Base-by-base conservation (phyloP, 2,113 vertebrate species). In the Thinocorus orbignyianus region DNA sequence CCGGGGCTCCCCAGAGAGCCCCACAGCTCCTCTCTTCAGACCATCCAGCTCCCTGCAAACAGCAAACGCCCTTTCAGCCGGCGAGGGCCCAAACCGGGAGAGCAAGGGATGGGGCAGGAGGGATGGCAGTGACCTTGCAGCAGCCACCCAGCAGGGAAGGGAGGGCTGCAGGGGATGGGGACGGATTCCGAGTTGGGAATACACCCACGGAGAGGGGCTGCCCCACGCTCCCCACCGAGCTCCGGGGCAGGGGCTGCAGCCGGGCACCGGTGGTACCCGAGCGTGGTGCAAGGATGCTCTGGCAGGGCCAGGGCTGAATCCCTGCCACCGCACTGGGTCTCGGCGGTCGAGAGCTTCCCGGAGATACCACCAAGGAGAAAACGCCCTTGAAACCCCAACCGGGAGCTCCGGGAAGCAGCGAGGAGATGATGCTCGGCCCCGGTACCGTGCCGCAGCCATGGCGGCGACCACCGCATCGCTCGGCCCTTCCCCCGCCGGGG, bases 31-130 rank as follows among this genome's bases (percentile, higher is more conserved):
- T n/a, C 49, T 30, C 81, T 24, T 95, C 88, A 92, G 35, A 92
- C 28, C 90, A 93, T 94, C 69, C 88, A 76, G 87, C 71, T 71
- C 73, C 92, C 91, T 84, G 72, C 60, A 57, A 88, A 52, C 57
- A 54, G 5, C 94, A 35, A 76, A 51, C 7, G 4, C 26, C 77
- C 58, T 44, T 48, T 70, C 14, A 22, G 64, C 12, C 2, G 0
- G 68, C 5, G 5, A 19, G n/a, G n/a, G n/a, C n/a, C n/a, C n/a
- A n/a, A n/a, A n/a, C n/a, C n/a, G n/a, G n/a, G n/a, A n/a, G n/a
- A n/a, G n/a, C n/a, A n/a, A n/a, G 80, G 1, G 61, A 13, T 0
- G 1, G 33, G 65, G 24, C 3, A 2, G n/a, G 15, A 13, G n/a
- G n/a, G 64, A 49, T 3, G 31, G 30, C 7, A 14, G 86, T 44